phyloP scores from a whole-genome alignment of 2,888 invertebrate genomes.

The Orthosia gracilis region DNA sequence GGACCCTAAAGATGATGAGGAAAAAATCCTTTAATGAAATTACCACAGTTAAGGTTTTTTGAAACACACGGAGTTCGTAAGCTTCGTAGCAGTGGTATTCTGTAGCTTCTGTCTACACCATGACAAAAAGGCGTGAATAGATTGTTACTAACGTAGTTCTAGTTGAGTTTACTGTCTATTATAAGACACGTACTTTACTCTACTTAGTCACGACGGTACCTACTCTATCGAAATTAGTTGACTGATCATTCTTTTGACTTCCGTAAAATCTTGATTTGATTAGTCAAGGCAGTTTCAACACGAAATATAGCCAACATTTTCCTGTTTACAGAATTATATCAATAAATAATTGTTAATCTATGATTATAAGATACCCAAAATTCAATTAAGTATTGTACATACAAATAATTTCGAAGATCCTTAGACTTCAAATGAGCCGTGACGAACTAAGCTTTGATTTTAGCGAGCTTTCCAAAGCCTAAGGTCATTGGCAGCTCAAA shows the following conservation, averaged over 20 bases:
- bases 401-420: conserved; percentile 11
- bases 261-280: not conserved
- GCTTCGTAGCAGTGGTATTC: no score
- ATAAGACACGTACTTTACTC: no score
- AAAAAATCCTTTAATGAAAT: no score
- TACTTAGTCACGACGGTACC: no score
- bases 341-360: conserved; percentile 20
- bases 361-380: conserved; percentile 6
- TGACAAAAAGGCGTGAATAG: no score
- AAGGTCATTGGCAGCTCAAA: conserved; percentile 63
- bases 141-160: no score
- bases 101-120: no score
- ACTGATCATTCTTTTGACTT: not conserved
- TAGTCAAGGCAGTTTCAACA: not conserved
- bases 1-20: no score
- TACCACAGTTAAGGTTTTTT: no score
- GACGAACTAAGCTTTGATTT: conserved; percentile 44
- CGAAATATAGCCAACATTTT: not conserved
- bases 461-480: conserved; percentile 53
- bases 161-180: no score
- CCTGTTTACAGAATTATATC: not conserved
- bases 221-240: not conserved
- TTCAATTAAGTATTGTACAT: conserved; percentile 10
- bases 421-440: conserved; percentile 53
- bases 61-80: no score